Evolutionary conservation across 1,140 invertebrate species (phyloP), one percentile per base, ranked within the genome.

Genomic region (Drosophila elegans): DNA sequence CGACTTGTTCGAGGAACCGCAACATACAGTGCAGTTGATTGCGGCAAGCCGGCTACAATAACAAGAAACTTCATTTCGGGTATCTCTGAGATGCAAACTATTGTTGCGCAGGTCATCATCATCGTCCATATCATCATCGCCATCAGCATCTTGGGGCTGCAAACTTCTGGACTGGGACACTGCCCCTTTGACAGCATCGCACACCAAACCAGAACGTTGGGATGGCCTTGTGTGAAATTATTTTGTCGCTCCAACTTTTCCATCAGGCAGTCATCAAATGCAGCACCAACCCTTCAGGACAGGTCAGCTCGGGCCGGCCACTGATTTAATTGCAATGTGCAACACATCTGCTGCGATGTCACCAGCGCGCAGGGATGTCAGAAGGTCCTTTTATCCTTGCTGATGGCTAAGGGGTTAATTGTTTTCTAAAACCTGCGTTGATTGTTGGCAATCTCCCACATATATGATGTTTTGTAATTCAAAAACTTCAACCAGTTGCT

Each of bases 1-100:
- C 39, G 25, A 67, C 77, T 66, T 78, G 64, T 78, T 69, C 39
- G 62, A 74, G 68, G 74, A 80, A 80, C 84, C 84, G 60, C 84
- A 89, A 89, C 84, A 89, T 90, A 85, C 57, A 90, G 85, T 89
- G 84, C 84, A 84, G 80, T 89, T 89, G 84, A 89, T 90, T 89
- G 84, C 84, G 84, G 84, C 85, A 63, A 78, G 67, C 75, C 76
- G 83, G 57, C 75, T 36, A 34, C 57, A 75, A 56, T 60, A 78
- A 78, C 78, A 72, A 34, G 53, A 54, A 66, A 72, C 64, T 79
- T 79, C 39, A 51, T 45, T 56, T 68, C 60, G 66, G 73, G 68
- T 84, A 74, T 88, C 72, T 90, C 45, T 27, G 61, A 80, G 74
- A 88, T 88, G 85, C 84, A 88, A 88, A 88, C 84, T 84, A 88